Evolutionary conservation across 2,797 vertebrate genomes (phyloP).

Genomic region (Parambassis ranga): DNA sequence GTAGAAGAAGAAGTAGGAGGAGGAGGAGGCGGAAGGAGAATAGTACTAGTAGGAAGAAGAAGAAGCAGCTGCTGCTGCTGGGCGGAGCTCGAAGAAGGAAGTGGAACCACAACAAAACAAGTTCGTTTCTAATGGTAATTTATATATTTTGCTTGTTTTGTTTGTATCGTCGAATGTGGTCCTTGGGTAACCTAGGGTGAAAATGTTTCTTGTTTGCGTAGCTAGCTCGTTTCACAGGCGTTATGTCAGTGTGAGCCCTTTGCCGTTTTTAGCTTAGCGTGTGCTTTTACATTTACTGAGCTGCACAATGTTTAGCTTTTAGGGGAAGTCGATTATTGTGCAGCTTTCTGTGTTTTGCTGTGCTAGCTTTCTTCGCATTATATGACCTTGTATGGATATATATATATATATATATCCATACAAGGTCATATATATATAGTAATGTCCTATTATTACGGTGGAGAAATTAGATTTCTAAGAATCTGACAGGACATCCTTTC

Average conservation of each 20-base stretch:
- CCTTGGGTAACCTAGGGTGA: background rate
- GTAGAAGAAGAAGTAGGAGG: background rate
- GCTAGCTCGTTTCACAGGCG: background rate
- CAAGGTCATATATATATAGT: too few relatives aligned
- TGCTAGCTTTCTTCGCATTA: background rate
- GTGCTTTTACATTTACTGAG: background rate
- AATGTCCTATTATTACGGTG: background rate
- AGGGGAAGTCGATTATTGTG: too few relatives aligned
- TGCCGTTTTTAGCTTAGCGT: constrained; percentile 14
- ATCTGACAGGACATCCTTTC: too few relatives aligned
- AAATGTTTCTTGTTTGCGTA: background rate
- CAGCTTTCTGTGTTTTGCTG: background rate
- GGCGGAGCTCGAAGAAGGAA: constrained; percentile 21
- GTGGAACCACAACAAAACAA: constrained; percentile 3
- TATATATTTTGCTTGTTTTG: background rate
- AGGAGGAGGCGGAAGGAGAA: background rate
- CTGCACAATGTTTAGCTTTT: background rate
- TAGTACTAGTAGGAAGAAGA: background rate
- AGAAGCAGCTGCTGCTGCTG: background rate
- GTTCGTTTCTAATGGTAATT: too few relatives aligned
- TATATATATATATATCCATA: too few relatives aligned
- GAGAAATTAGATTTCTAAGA: background rate
- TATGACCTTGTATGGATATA: too few relatives aligned
- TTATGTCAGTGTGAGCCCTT: background rate
- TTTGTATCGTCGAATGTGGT: background rate